phyloP scores from a whole-genome alignment of 2,113 vertebrate species.

The Canis aureus region DNA sequence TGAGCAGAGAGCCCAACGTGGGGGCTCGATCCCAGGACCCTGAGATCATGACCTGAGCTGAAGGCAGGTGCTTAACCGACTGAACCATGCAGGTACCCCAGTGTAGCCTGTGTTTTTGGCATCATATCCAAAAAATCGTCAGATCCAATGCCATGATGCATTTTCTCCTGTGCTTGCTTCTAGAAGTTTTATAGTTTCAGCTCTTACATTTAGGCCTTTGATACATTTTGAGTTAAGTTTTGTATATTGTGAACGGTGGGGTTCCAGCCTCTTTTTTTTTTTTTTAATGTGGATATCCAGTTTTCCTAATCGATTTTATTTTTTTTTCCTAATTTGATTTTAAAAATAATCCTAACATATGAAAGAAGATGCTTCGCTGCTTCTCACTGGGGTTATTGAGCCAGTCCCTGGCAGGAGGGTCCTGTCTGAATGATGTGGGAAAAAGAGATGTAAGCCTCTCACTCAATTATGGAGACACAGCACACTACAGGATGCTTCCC shows the following conservation, averaged over 20 bases:
- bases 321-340: neutral
- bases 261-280: neutral
- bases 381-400: neutral
- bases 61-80: no score
- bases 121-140: neutral
- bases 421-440: neutral
- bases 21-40: no score
- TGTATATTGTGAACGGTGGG: neutral
- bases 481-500: neutral
- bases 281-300: neutral
- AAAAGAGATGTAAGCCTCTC: neutral
- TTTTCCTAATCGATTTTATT: neutral
- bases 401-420: neutral
- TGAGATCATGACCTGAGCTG: no score
- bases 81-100: no score
- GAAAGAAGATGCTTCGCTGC: neutral
- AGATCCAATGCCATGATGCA: neutral
- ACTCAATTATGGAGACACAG: accelerated
- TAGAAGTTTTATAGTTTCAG: neutral
- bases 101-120: neutral
- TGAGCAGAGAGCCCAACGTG: no score
- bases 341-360: neutral
- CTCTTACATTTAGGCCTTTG: neutral
- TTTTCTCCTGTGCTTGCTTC: neutral
- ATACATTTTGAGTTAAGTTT: neutral